Evolutionary conservation across 2,888 invertebrate genomes (phyloP), one percentile per base, ranked within the genome.

Genomic region (Netelia virgata): DNA sequence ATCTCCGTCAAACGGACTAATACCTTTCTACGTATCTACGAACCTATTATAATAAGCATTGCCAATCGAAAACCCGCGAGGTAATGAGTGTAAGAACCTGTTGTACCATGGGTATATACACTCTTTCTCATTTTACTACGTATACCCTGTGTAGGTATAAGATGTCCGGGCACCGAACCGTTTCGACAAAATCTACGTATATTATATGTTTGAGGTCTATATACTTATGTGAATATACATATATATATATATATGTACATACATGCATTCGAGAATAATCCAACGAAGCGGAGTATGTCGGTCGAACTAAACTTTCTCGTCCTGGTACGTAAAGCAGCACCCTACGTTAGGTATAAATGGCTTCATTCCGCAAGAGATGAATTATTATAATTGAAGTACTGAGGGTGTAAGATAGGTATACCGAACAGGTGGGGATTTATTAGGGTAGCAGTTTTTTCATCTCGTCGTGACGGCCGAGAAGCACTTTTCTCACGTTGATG

Each of bases 311-410:
- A 84, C 57, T 84, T 82, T 74, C 82, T 74, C 78, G 69, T 70
- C 50, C 77, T 68, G 57, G 53, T 76, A 64, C 61, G 64, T 3
- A 28, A 20, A 70, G 64, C 74, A 68, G 47, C 16, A 41, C 41
- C 78, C n/a, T 16, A 3, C 16, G 55, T 63, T 74, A 68, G 73
- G 28, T 84, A 74, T 77, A 72, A 23, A 63, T 72, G 64, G 74
- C 74, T 82, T 23, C 72, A 63, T 72, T 78, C 18, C 69, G 66
- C 50, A 61, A 55, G 43, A 78, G 82, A 84, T 82, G 74, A 84
- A 84, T 84, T 84, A 84, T 84, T 82, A 82, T 84, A 82, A 82
- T 82, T 78, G 77, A 82, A 84, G 77, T 74, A 64, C 74, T 43
- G 82, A 82, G 76, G 73, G 76, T 20, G 47, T 76, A 69, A 36